Evolutionary conservation across 2,888 invertebrate genomes (phyloP).

Genomic region (Dromius quadrimaculatus): DNA sequence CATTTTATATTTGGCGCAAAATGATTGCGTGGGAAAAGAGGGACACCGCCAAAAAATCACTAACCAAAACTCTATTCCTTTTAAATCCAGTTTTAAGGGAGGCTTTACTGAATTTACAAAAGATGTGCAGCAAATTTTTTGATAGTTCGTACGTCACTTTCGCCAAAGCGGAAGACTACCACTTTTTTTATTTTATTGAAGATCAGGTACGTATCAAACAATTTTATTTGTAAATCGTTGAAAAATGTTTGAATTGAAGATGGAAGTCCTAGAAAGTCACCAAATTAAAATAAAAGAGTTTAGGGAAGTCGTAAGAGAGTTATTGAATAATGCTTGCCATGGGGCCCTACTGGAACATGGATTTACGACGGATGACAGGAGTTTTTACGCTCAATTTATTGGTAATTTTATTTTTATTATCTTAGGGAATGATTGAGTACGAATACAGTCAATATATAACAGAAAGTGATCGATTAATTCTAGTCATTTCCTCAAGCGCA

Average conservation of each 20-base stretch:
- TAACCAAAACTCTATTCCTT: slow-evolving; percentile 80
- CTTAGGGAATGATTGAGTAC: no score
- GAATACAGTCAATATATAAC: no score
- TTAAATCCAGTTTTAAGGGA: slow-evolving; percentile 79
- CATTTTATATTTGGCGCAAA: slow-evolving; percentile 84
- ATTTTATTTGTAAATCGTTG: slow-evolving; percentile 12
- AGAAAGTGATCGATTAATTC: no score
- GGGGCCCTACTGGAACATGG: slow-evolving; percentile 73
- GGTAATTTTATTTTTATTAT: no score
- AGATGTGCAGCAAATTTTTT: slow-evolving; percentile 75
- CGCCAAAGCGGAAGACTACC: slow-evolving; percentile 67
- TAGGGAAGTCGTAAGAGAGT: slow-evolving; percentile 69
- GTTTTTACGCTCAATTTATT: slow-evolving; percentile 47
- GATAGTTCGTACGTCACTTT: slow-evolving; percentile 74
- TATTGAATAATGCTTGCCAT: slow-evolving; percentile 79
- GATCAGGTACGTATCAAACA: slow-evolving; percentile 69
- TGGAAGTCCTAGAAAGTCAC: slow-evolving; percentile 65
- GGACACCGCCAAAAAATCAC: slow-evolving; percentile 69
- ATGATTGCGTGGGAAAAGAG: slow-evolving; percentile 78
- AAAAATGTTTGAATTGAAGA: slow-evolving; percentile 60
- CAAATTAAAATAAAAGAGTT: slow-evolving; percentile 66
- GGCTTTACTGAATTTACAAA: slow-evolving; percentile 78
- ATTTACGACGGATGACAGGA: slow-evolving; percentile 48
- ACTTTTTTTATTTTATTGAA: slow-evolving; percentile 79
- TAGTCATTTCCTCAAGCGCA: no score